These are phyloP conservation scores for Caranx melampygus DNA, from an alignment of 2,113 vertebrate genomes.

Conservation along the genomic window DNA sequence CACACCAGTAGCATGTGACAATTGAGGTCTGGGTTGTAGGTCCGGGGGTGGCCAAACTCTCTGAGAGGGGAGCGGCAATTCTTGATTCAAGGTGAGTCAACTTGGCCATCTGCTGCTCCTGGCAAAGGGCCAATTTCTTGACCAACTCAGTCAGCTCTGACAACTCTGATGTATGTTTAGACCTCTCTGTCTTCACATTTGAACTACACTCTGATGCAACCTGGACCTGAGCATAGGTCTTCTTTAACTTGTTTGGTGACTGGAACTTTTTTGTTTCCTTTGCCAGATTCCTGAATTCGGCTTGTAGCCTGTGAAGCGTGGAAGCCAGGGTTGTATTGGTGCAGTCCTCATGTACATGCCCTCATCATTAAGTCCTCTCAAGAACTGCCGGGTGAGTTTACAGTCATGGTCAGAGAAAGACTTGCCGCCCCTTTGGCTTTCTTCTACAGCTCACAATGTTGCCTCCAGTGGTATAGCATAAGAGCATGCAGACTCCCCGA, in stretches of 20 bases:
- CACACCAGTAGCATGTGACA: conserved; percentile 11
- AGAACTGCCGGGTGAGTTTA: conserved; percentile 39
- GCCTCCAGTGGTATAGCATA: conserved; percentile 42
- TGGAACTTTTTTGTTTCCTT: conserved; percentile 21
- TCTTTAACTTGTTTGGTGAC: not conserved
- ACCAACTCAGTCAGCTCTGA: conserved; percentile 11
- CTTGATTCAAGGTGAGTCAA: not conserved
- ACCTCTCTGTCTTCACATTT: not conserved
- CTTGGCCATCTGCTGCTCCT: conserved; percentile 16
- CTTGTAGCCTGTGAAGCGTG: conserved; percentile 11
- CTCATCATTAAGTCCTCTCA: conserved; percentile 32
- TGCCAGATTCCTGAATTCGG: conserved; percentile 8
- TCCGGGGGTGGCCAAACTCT: no score
- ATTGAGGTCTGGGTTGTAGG: not conserved
- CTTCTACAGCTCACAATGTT: conserved; percentile 10
- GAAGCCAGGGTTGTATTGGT: conserved; percentile 10
- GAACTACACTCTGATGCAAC: not conserved
- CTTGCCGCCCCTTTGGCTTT: not conserved
- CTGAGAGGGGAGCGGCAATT: not conserved
- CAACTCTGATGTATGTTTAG: not conserved
- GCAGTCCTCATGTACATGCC: conserved; percentile 17
- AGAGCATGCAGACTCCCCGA: conserved; percentile 28
- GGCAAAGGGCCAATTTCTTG: conserved; percentile 4
- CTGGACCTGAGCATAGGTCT: not conserved
- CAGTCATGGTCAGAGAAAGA: conserved; percentile 31